Base-by-base conservation (phyloP, 2,797 vertebrate species). In the Cetoscarus ocellatus region DNA sequence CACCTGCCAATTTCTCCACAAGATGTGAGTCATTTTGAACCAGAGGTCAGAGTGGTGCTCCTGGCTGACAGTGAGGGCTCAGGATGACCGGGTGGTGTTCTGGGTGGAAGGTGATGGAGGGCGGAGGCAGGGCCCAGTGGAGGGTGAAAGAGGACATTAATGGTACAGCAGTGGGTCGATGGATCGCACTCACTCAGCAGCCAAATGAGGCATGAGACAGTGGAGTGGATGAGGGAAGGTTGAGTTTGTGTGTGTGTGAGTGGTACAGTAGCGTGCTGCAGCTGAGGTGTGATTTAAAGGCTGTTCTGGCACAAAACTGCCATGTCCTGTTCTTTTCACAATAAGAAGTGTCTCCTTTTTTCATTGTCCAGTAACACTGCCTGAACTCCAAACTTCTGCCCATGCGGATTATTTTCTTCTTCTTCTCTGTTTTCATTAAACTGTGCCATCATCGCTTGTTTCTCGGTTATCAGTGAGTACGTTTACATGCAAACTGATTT, bases 91-190 rank as follows among this genome's bases (percentile, higher is more conserved):
- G 49, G 65, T 50, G 38, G 43, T 27, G 63, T 36, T 55, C 67
- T 34, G 36, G 75, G 50, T 66, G 70, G 39, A 73, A 66, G 54
- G 47, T 73, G 76, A 60, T 76, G 54, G 56, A 80, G 82, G 73
- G 65, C 51, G 73, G 69, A 69, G 67, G 61, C 62, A 43, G 61
- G 70, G 75, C 56, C 68, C 70, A 72, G 68, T 54, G 64, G 78
- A 86, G 81, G 72, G 79, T 85, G 79, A 87, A 77, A 83, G 71
- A 75, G 75, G 81, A 84, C 81, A 83, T 87, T 87, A 88, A 53
- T 72, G 82, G 84, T 79, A 72, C 71, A 78, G 58, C 50, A 52
- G 65, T 55, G 54, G 77, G 82, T 87, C 71, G 82, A 89, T 92
- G 82, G 70, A 63, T 82, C 18, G 50, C 82, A 53, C 77, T 88